Percentiles rank a stretch among this genome's conserved stretches.
Evolutionary conservation across 2,113 vertebrate genomes (phyloP).

Genomic region (Genyomyrus donnyi): DNA sequence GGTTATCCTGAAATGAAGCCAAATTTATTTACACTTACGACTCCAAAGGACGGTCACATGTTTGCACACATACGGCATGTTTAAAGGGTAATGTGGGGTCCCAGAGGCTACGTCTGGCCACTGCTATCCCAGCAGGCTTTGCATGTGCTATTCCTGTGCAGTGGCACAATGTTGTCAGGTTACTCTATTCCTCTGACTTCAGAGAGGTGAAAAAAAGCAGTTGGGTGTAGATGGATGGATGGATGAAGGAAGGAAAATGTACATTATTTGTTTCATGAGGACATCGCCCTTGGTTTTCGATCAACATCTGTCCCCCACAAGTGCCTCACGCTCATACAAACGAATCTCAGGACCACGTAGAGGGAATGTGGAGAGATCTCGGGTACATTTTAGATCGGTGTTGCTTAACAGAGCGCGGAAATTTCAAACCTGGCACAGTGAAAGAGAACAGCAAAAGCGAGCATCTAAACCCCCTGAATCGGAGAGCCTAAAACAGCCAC

Average conservation of each 20-base stretch:
- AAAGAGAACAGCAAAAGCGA: neutral
- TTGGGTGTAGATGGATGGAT: neutral
- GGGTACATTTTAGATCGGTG: neutral
- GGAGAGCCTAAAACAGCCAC: neutral
- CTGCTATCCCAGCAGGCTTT: neutral
- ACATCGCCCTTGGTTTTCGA: neutral
- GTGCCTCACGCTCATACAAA: neutral
- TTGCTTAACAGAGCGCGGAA: neutral
- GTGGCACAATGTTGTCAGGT: neutral
- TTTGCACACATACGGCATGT: neutral
- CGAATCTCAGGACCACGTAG: neutral
- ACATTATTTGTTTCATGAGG: neutral
- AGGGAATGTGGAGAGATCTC: neutral
- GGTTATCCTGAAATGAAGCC: conserved; percentile 47
- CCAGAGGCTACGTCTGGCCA: neutral
- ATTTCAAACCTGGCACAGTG: neutral
- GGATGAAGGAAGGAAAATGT: neutral
- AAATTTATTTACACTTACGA: neutral
- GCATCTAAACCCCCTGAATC: neutral
- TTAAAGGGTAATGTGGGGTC: neutral
- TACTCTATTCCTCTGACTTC: neutral
- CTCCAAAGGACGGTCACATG: neutral
- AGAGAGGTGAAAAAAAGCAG: neutral
- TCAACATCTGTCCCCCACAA: neutral
- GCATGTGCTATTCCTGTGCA: neutral